phyloP scores from a whole-genome alignment of 2,113 vertebrate species.

The Microcebus lehilahytsara region DNA sequence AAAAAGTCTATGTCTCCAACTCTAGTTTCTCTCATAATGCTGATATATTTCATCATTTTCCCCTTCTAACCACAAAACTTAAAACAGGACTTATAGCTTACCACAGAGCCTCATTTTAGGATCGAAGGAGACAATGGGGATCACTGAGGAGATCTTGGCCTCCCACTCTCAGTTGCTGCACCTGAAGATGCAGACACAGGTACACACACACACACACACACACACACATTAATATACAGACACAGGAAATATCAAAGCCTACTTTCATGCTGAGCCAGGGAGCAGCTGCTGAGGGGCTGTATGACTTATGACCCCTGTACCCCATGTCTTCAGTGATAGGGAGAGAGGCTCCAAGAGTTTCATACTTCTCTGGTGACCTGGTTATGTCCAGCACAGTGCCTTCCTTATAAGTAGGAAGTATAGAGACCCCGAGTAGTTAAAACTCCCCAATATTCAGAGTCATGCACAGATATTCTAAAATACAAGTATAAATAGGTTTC shows the following conservation, averaged over 20 bases:
- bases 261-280: not conserved
- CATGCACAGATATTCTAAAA: not conserved
- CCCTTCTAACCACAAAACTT: not conserved
- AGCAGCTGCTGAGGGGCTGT: not conserved
- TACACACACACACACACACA: not conserved
- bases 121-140: fast-evolving
- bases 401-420: not conserved
- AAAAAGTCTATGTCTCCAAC: not conserved
- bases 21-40: not conserved
- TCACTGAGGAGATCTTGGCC: fast-evolving
- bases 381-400: not conserved
- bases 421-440: not conserved
- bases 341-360: not conserved
- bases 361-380: not conserved
- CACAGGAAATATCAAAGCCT: not conserved
- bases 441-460: not conserved
- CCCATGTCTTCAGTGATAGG: not conserved
- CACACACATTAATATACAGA: not conserved
- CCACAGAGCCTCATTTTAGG: not conserved
- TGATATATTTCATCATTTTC: not conserved
- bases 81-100: not conserved
- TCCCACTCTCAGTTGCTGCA: not conserved
- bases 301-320: not conserved
- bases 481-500: not conserved
- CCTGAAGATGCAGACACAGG: not conserved